phyloP scores from a whole-genome alignment of 2,113 vertebrate genomes.

The Salminus brasiliensis region DNA sequence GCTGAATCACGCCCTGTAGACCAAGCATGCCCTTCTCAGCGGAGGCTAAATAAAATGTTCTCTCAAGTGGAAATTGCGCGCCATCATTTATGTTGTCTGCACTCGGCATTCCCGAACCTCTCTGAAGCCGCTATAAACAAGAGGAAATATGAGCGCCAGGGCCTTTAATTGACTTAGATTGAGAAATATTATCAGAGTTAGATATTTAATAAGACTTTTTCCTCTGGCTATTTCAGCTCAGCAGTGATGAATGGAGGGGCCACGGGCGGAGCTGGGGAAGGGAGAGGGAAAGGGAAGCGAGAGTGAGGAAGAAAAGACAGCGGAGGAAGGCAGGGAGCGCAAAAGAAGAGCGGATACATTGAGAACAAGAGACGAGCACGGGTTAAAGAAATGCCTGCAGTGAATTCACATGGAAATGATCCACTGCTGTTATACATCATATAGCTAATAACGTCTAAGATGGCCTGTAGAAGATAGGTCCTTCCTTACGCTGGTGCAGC shows the following conservation, averaged over 20 bases:
- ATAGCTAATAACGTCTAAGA: not conserved
- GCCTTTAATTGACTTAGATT: slow-evolving; percentile 48
- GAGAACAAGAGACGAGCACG: not conserved
- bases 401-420: not conserved
- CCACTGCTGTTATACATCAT: not conserved
- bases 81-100: slow-evolving; percentile 14
- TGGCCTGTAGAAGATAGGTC: not conserved
- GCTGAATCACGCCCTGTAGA: slow-evolving; percentile 49
- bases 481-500: not conserved
- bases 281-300: slow-evolving; percentile 5
- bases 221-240: slow-evolving; percentile 39
- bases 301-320: not conserved
- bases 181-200: slow-evolving; percentile 56
- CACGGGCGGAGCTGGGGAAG: slow-evolving; percentile 51
- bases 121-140: slow-evolving; percentile 39
- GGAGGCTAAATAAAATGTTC: slow-evolving; percentile 34
- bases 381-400: not conserved
- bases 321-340: not conserved
- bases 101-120: not conserved
- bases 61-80: slow-evolving; percentile 20
- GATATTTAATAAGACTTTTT: slow-evolving; percentile 58
- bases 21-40: not conserved
- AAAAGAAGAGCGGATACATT: not conserved
- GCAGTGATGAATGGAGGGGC: slow-evolving; percentile 48
- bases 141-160: slow-evolving; percentile 21